A percentile compares a stretch with the other conserved stretches of the same genome.
Evolutionary conservation across 2,113 vertebrate species (phyloP).

Genomic region (Erpornis zantholeuca): DNA sequence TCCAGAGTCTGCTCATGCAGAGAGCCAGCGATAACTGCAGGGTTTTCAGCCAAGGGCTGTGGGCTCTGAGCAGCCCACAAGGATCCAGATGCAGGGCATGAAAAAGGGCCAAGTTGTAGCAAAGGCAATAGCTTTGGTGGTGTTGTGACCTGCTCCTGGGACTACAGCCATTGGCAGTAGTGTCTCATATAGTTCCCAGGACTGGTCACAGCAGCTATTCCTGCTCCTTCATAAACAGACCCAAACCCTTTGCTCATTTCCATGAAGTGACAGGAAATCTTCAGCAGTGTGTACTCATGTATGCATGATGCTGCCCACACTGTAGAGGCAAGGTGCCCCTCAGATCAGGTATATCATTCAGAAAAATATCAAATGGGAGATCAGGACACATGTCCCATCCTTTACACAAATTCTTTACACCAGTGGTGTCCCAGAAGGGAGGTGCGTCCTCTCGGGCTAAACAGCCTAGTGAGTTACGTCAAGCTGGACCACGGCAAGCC

Average conservation of each 20-base stretch:
- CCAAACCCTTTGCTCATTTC: neutral
- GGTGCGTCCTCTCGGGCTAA: neutral
- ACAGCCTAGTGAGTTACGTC: neutral
- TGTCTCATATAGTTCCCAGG: neutral
- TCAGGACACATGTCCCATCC: neutral
- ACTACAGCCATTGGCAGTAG: neutral
- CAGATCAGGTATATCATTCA: neutral
- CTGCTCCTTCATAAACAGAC: neutral
- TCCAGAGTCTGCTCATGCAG: fast-evolving
- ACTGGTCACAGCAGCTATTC: neutral
- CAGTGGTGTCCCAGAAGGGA: neutral
- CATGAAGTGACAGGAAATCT: neutral
- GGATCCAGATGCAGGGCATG: neutral
- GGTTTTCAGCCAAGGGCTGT: neutral
- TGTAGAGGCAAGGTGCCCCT: neutral
- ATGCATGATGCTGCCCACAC: neutral
- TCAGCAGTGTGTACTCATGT: neutral
- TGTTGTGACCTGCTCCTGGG: neutral
- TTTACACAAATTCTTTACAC: neutral
- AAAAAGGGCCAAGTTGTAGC: neutral
- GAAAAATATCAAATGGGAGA: neutral
- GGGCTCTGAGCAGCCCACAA: neutral
- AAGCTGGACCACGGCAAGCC: neutral
- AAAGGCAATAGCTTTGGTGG: neutral
- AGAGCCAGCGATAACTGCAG: neutral